These are phyloP conservation scores for Sinocyclocheilus maitianheensis DNA, from an alignment of 2,113 vertebrate genomes.

Conservation along the genomic window DNA sequence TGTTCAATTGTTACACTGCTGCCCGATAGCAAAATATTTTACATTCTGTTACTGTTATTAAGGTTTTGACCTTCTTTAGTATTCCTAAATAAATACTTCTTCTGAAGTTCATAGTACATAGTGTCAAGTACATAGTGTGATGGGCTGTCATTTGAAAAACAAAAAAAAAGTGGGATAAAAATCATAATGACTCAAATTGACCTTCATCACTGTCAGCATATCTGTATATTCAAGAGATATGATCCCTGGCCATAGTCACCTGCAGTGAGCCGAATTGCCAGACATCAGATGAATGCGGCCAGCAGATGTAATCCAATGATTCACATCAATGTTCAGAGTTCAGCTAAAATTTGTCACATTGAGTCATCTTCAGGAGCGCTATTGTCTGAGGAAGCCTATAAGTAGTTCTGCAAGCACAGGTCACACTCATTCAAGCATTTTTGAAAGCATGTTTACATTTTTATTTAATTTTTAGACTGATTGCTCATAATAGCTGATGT, in stretches of 20 bases:
- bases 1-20: neutral
- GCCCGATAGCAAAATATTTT: neutral
- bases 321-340: conserved; percentile 11
- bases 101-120: neutral
- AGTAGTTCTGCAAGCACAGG: neutral
- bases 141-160: neutral
- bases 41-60: neutral
- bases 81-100: neutral
- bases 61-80: neutral
- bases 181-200: neutral
- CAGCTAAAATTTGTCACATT: conserved; percentile 35
- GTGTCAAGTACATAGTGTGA: neutral
- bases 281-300: neutral
- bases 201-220: conserved; percentile 19
- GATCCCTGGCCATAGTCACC: neutral
- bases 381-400: conserved; percentile 26
- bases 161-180: neutral
- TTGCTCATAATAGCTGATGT: neutral
- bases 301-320: conserved; percentile 38
- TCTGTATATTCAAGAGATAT: neutral
- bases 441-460: neutral
- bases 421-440: neutral
- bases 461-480: neutral
- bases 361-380: conserved; percentile 39
- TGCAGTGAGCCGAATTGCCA: conserved; percentile 29